Evolutionary conservation across 1,140 invertebrate genomes (phyloP), one percentile per base, ranked within the genome.

Genomic region (Drosophila oshimai): DNA sequence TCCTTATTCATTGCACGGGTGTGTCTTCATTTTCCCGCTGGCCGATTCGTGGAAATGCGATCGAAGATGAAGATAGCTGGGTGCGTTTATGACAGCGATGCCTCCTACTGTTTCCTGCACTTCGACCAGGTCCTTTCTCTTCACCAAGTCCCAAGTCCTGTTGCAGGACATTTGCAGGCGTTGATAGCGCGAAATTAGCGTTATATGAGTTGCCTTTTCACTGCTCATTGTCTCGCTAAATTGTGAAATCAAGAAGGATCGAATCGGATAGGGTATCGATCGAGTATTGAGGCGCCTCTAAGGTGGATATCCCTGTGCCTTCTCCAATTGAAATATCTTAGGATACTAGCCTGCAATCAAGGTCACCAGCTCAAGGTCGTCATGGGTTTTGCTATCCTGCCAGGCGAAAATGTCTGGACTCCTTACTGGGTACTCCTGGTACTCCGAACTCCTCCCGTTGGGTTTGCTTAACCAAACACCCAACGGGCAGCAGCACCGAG

Each of bases 181-280:
- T 79, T 74, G 79, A 84, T 84, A 79, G 79, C 64, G 65, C 65
- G 22, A 84, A 86, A 84, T 84, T 84, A 84, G 79, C 75, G 79
- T 84, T 84, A 84, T 84, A 84, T 84, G 79, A 75, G 42, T 72
- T 58, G 55, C 67, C 81, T 75, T 76, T 84, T 84, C 80, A 84
- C 26, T n/a, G 9, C 18, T 37, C 75, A 75, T 84, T 84, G 79
- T 84, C 55, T 24, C 0, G 37, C 18, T 42, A 80, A 86, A 80
- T 86, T 31, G 67, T 60, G 65, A 60, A 80, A 84, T 84, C 65
- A 86, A 60, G 37, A 53, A 79, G 55, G 45, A 33, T 72, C 29
- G 24, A 61, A 51, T 62, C 10, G 31, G 12, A 28, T 42, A 4
- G 54, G 20, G 3, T 33, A 17, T 24, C 9, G 28, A 61, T 26